Evolutionary conservation across 2,888 invertebrate species (phyloP).

Genomic region (Melinaea marsaeus): DNA sequence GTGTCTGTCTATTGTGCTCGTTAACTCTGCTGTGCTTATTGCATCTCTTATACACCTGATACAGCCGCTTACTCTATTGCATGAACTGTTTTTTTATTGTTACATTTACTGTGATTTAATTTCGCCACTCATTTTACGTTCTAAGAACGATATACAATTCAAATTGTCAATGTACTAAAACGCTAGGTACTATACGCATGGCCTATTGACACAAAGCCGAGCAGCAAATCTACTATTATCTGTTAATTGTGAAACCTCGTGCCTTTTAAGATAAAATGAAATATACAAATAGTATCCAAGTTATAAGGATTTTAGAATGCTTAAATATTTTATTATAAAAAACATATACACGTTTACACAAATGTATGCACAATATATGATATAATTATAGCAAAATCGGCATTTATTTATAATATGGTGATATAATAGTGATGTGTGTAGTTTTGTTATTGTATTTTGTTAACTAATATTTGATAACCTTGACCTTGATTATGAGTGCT

Average conservation of each 20-base stretch:
- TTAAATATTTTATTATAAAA: background rate
- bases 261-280: constrained; percentile 1
- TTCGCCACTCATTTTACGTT: too few species aligned
- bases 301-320: background rate
- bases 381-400: background rate
- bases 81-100: background rate
- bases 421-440: constrained; percentile 13
- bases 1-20: constrained; percentile 81
- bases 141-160: too few species aligned
- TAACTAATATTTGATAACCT: constrained; percentile 23
- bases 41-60: constrained; percentile 72
- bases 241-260: constrained; percentile 7
- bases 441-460: constrained; percentile 17
- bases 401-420: background rate
- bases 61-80: background rate
- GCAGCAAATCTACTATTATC: background rate
- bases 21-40: constrained; percentile 81
- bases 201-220: too few species aligned
- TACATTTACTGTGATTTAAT: background rate
- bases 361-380: constrained; percentile 1
- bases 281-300: constrained; percentile 1
- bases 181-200: too few species aligned
- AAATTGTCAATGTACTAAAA: too few species aligned
- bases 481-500: constrained; percentile 64
- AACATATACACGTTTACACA: background rate